These are phyloP conservation scores for Bothrops jararaca DNA, from an alignment of 2,113 vertebrate genomes.

Conservation along the genomic window DNA sequence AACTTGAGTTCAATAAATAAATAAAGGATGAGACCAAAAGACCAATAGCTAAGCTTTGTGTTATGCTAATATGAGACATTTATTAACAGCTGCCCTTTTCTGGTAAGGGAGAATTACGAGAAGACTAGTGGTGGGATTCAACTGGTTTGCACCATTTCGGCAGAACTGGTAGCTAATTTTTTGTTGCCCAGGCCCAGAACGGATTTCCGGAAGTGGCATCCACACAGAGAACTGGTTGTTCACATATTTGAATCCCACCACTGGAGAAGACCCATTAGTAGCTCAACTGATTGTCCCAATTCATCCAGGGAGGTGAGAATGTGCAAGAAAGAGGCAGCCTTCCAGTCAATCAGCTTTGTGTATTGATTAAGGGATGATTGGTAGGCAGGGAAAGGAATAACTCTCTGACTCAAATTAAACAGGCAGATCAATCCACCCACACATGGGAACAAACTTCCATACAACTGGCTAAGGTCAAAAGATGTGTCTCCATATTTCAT, in stretches of 20 bases:
- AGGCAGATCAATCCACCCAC: not conserved
- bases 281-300: not conserved
- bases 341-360: not conserved
- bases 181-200: no score
- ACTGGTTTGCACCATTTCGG: no score
- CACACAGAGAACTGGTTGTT: no score
- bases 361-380: not conserved
- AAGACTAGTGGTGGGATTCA: no score
- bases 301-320: not conserved
- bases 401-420: not conserved
- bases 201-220: no score
- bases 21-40: not conserved
- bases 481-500: not conserved
- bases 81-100: not conserved
- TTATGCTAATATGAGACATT: not conserved
- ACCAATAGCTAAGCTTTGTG: not conserved
- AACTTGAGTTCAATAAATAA: not conserved
- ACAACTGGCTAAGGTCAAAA: not conserved
- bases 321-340: not conserved
- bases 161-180: no score
- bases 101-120: not conserved
- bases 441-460: not conserved
- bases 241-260: not conserved
- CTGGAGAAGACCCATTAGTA: not conserved
- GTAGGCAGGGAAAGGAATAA: not conserved